Evolutionary conservation across 2,797 vertebrate species (phyloP).

Genomic region (Amazona finschi): DNA sequence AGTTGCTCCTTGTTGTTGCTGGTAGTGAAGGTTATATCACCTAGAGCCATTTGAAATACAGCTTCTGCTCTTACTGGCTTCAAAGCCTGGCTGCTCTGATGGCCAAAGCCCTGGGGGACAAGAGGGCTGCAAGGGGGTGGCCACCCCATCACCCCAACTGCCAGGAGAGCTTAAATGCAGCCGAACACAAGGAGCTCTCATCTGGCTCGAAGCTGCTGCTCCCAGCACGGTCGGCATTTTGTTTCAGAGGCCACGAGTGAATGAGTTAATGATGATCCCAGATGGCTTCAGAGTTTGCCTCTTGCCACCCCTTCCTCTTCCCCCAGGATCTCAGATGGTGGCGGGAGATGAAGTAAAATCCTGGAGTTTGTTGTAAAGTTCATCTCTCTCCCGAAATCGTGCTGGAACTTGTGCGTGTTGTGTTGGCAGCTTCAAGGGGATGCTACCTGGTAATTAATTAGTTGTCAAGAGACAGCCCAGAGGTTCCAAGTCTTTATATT

Average conservation of each 20-base stretch:
- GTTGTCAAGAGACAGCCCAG: constrained; percentile 64
- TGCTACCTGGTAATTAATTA: constrained; percentile 73
- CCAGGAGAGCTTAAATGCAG: neutral
- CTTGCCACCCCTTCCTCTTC: constrained; percentile 54
- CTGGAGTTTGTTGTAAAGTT: constrained; percentile 65
- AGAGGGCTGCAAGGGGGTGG: neutral
- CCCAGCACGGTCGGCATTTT: neutral
- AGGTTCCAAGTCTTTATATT: constrained; percentile 64
- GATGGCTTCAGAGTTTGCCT: constrained; percentile 48
- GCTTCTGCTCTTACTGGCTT: neutral
- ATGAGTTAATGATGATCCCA: constrained; percentile 60
- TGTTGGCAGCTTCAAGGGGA: constrained; percentile 62
- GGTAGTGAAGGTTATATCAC: neutral
- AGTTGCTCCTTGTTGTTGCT: neutral
- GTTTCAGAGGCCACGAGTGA: constrained; percentile 24
- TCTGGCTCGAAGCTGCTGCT: constrained; percentile 46
- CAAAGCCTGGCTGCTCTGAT: neutral
- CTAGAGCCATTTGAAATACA: neutral
- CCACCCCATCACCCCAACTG: neutral
- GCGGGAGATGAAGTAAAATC: constrained; percentile 64
- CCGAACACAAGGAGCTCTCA: neutral
- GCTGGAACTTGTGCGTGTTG: constrained; percentile 59
- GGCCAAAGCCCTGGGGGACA: neutral
- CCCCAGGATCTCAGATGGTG: constrained; percentile 57
- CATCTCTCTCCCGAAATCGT: constrained; percentile 43